These are phyloP conservation scores for Periplaneta americana DNA, from an alignment of 1,140 invertebrate genomes.

Conservation along the genomic window DNA sequence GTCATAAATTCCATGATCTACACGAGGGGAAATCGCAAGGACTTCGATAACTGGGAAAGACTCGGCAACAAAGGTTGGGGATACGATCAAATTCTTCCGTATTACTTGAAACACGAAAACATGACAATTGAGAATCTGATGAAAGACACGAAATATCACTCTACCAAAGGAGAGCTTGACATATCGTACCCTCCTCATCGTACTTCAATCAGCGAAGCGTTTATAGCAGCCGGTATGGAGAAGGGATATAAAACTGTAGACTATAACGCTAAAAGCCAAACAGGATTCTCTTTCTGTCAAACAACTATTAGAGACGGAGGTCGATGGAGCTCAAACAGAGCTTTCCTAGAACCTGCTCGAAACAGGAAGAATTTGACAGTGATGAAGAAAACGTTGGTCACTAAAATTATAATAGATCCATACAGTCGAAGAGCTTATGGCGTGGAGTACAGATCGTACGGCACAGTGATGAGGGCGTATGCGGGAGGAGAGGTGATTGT, in stretches of 20 bases:
- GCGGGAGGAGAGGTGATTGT: conserved; percentile 60
- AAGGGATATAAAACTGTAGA: conserved; percentile 29
- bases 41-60: conserved; percentile 80
- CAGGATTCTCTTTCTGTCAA: not conserved
- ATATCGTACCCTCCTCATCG: conserved; percentile 14
- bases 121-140: conserved; percentile 30
- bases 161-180: conserved; percentile 22
- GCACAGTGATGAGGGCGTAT: conserved; percentile 37
- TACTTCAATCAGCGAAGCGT: conserved; percentile 29
- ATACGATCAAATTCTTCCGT: not conserved
- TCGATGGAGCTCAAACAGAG: conserved; percentile 55
- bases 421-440: conserved; percentile 51
- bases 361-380: conserved; percentile 63
- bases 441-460: conserved; percentile 56
- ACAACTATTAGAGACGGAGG: conserved; percentile 43
- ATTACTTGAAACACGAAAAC: conserved; percentile 31
- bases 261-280: not conserved
- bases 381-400: conserved; percentile 56
- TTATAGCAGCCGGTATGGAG: conserved; percentile 29
- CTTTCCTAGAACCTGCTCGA: conserved; percentile 48
- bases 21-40: conserved; percentile 52
- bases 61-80: not conserved
- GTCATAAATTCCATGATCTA: conserved; percentile 61
- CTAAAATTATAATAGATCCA: conserved; percentile 59
- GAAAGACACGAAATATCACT: conserved; percentile 22